Evolutionary conservation across 2,113 vertebrate species (phyloP).

Genomic region (Syngnathoides biaculeatus): DNA sequence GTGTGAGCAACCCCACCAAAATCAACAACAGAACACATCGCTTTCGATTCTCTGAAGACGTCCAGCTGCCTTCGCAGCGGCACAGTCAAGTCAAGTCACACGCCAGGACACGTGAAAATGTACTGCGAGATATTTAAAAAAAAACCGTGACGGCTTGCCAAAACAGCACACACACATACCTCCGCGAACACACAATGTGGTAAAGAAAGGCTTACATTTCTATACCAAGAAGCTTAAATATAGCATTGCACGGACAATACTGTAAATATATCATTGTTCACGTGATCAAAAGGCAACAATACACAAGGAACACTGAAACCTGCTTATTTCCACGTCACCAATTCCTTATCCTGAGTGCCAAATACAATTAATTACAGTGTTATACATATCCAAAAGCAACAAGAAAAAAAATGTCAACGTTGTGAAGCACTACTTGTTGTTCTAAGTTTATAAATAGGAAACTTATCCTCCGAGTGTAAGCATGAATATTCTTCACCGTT

Average conservation of each 20-base stretch:
- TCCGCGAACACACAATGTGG: slow-evolving; percentile 3
- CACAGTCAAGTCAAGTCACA: slow-evolving; percentile 60
- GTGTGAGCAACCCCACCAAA: slow-evolving; percentile 3
- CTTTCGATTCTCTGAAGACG: slow-evolving; percentile 13
- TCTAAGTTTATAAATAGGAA: neutral
- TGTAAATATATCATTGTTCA: slow-evolving; percentile 14
- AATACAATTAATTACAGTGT: neutral
- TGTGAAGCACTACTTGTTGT: neutral
- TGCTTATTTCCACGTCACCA: neutral
- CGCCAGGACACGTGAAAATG: slow-evolving; percentile 72
- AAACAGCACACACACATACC: slow-evolving; percentile 19
- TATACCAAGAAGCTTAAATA: too few species aligned
- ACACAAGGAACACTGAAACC: slow-evolving; percentile 1
- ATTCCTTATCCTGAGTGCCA: neutral
- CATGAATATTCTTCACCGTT: neutral
- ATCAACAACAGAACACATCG: neutral
- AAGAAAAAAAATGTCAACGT: neutral
- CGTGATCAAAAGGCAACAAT: slow-evolving; percentile 22
- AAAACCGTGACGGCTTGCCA: slow-evolving; percentile 56
- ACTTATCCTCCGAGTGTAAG: neutral
- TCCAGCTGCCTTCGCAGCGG: slow-evolving; percentile 19
- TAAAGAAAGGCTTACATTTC: neutral
- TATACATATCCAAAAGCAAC: neutral
- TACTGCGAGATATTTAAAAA: slow-evolving; percentile 70
- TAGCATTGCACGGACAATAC: neutral